These are phyloP conservation scores for Mythimna loreyi DNA, from an alignment of 2,888 invertebrate species.

Conservation along the genomic window DNA sequence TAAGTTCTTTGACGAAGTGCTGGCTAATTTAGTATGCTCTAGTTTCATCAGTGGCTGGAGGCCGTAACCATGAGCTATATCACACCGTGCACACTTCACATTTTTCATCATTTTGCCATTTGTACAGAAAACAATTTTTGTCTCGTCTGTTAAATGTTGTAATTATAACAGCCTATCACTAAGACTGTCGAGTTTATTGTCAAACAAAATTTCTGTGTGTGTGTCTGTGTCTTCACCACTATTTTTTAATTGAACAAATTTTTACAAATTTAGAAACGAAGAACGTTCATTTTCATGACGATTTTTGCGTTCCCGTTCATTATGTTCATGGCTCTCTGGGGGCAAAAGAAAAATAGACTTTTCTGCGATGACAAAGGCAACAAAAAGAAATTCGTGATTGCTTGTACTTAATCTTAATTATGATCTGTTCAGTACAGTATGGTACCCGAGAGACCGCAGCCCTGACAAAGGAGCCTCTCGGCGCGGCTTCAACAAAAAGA, in stretches of 20 bases:
- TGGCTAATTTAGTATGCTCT: slow-evolving; percentile 66
- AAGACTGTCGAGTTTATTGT: slow-evolving; percentile 34
- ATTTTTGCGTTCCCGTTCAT: slow-evolving; percentile 15
- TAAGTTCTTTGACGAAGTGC: slow-evolving; percentile 63
- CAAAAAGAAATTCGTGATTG: slow-evolving; percentile 15
- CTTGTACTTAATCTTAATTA: slow-evolving; percentile 40
- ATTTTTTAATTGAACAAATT: slow-evolving; percentile 37
- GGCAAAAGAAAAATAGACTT: slow-evolving; percentile 16
- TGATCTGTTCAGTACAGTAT: slow-evolving; percentile 40
- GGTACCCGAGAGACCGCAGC: slow-evolving; percentile 1
- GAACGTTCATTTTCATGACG: slow-evolving; percentile 5
- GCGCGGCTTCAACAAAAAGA: slow-evolving; percentile 13
- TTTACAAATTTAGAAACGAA: slow-evolving; percentile 20
- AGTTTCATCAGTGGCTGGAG: slow-evolving; percentile 63
- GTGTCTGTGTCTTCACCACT: slow-evolving; percentile 13
- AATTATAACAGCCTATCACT: slow-evolving; percentile 22
- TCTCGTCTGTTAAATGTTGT: slow-evolving; percentile 35
- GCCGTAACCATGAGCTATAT: slow-evolving; percentile 74
- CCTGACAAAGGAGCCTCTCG: slow-evolving; percentile 22
- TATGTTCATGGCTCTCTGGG: slow-evolving; percentile 19
- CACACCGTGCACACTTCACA: slow-evolving; percentile 58
- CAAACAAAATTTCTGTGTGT: too few relatives aligned
- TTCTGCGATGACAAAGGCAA: slow-evolving; percentile 13
- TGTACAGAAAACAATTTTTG: slow-evolving; percentile 35
- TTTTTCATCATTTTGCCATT: slow-evolving; percentile 53